Conservation (phyloP, 2,113 vertebrate genomes). For the Oryzias woworae region DNA sequence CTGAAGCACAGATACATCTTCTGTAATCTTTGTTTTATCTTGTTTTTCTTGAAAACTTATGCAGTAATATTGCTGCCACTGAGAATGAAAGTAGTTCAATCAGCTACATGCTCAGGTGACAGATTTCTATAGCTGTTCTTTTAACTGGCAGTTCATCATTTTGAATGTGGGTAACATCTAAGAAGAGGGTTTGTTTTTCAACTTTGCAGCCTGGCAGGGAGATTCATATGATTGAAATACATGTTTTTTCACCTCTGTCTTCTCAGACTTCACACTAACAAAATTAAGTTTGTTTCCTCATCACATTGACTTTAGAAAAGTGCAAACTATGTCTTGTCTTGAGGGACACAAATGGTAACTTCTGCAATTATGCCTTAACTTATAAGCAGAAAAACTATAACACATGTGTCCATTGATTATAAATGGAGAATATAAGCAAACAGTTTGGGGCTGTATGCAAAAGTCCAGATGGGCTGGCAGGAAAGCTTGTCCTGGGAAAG, state of each 20-base stretch:
- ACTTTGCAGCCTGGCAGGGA: slow-evolving; percentile 62
- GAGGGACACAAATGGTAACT: slow-evolving; percentile 27
- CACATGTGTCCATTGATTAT: slow-evolving; percentile 38
- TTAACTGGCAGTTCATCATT: slow-evolving; percentile 71
- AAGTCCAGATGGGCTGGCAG: slow-evolving; percentile 76
- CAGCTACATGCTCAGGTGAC: slow-evolving; percentile 61
- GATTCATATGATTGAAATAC: slow-evolving; percentile 61
- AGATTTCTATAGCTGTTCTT: slow-evolving; percentile 71
- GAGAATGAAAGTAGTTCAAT: slow-evolving; percentile 71
- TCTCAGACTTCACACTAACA: slow-evolving; percentile 41
- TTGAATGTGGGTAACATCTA: slow-evolving; percentile 70
- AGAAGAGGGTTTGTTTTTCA: slow-evolving; percentile 69
- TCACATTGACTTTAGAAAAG: slow-evolving; percentile 13
- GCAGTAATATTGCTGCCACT: slow-evolving; percentile 52
- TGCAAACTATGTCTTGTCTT: slow-evolving; percentile 18
- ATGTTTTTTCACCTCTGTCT: slow-evolving; percentile 44
- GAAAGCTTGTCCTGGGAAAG: slow-evolving; percentile 68
- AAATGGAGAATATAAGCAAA: slow-evolving; percentile 68
- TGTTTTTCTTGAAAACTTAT: not conserved
- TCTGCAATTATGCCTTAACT: slow-evolving; percentile 31
- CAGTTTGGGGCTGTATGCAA: slow-evolving; percentile 46
- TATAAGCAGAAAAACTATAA: slow-evolving; percentile 29
- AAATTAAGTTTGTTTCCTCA: slow-evolving; percentile 24
- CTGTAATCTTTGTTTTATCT: no score
- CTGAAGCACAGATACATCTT: no score